Evolutionary conservation across 2,113 vertebrate species (phyloP).

Genomic region (Urocitellus parryii): DNA sequence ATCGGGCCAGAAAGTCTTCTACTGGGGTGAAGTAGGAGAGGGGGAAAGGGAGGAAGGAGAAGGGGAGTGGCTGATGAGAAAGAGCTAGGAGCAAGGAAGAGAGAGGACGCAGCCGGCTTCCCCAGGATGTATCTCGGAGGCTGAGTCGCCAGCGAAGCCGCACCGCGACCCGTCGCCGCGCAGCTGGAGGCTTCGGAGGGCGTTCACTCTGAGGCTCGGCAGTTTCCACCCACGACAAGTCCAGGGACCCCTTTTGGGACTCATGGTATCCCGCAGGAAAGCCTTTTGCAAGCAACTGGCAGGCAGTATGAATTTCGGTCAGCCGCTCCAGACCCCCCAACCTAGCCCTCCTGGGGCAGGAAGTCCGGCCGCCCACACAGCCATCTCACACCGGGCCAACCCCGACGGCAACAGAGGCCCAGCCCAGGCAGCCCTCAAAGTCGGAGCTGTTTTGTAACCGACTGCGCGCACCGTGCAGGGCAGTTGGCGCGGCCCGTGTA

Average conservation of each 20-base stretch:
- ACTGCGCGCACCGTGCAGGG: neutral
- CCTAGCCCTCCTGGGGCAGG: neutral
- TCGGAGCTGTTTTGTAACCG: fast-evolving
- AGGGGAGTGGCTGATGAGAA: neutral
- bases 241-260: neutral
- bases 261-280: neutral
- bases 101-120: fast-evolving
- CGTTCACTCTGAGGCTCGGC: neutral
- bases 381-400: fast-evolving
- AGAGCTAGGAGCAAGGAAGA: neutral
- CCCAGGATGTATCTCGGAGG: fast-evolving
- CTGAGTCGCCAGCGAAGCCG: fast-evolving
- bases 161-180: fast-evolving
- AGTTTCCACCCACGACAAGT: neutral
- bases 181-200: fast-evolving
- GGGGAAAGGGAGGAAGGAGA: neutral
- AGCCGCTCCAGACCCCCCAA: neutral
- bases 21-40: neutral
- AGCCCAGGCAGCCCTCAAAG: neutral
- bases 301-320: neutral
- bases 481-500: slow-evolving; percentile 24
- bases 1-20: neutral
- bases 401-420: neutral
- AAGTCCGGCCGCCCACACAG: neutral
- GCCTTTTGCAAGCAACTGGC: neutral